Base-by-base conservation (phyloP, 1,140 invertebrate genomes). In the Leptonema lineaticorne region DNA sequence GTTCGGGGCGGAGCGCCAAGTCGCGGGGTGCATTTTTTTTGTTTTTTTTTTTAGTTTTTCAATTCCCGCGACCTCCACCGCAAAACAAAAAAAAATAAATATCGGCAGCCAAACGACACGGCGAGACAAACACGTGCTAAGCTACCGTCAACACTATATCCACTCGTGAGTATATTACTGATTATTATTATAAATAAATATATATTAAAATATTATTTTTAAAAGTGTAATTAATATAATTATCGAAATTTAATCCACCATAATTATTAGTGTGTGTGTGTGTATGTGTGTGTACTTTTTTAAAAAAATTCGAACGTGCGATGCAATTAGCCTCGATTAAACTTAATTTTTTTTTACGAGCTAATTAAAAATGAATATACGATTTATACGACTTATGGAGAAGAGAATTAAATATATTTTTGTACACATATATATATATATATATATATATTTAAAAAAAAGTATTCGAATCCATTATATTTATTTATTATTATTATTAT, bases 291-390 rank as follows among this genome's bases (percentile, higher is more conserved):
- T 22, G 30, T 20, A 20, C 18, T 16, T 50, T 50, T 24, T 16
- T 24, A 33, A 41, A n/a, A n/a, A n/a, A n/a, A n/a, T n/a, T n/a
- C 9, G 37, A 14, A 41, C 20, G 50, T 53, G 22, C 50, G 50
- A 53, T 53, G 50, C 50, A 53, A 53, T 53, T 53, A 53, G 50
- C 50, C 50, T 53, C 50, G 22, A 53, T 53, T 53, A 53, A 53
- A 53, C 20, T 53, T 53, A 53, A 53, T 53, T 53, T n/a, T n/a
- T n/a, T n/a, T n/a, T 53, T 53, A 53, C 50, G 50, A 53, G 50
- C 50, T 53, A 53, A 53, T 53, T 53, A 53, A 53, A 22, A 46
- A 24, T n/a, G n/a, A n/a, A n/a, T n/a, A n/a, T n/a, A n/a, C n/a
- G n/a, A n/a, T n/a, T n/a, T n/a, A n/a, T n/a, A n/a, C n/a, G n/a